phyloP scores from a whole-genome alignment of 2,797 vertebrate genomes.

The Garrulus glandarius region DNA sequence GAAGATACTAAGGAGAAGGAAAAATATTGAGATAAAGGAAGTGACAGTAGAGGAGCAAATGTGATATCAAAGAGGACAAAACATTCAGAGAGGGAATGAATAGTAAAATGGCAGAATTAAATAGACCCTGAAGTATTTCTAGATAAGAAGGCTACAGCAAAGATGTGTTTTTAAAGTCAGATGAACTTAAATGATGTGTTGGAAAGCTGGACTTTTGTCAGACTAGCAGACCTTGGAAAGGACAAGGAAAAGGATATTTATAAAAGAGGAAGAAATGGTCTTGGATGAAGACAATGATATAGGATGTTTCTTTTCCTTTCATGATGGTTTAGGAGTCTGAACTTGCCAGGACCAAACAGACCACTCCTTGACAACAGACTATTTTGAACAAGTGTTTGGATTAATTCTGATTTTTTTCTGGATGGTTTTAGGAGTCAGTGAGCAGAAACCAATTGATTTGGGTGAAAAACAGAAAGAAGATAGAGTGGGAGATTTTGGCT shows the following conservation, averaged over 20 bases:
- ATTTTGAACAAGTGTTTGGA: not conserved
- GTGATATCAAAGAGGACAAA: not conserved
- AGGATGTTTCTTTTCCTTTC: not conserved
- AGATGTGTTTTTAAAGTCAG: not conserved
- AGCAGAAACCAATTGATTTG: not conserved
- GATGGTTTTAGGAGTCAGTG: not conserved
- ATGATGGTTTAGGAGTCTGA: not conserved
- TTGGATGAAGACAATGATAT: not conserved
- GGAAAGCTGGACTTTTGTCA: not conserved
- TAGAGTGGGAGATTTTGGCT: not conserved
- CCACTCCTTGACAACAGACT: not conserved
- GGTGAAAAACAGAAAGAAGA: not conserved
- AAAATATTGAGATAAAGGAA: not conserved
- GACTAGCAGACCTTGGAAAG: not conserved
- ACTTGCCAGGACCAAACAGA: not conserved
- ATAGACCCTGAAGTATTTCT: not conserved
- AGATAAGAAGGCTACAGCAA: not conserved
- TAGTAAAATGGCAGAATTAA: not conserved
- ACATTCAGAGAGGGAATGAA: not conserved
- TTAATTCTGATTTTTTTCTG: not conserved
- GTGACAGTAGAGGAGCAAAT: not conserved
- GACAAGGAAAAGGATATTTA: not conserved
- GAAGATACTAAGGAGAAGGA: not conserved
- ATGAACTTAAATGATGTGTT: not conserved
- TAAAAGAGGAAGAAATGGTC: not conserved